Evolutionary conservation across 2,888 invertebrate species (phyloP), one percentile per base, ranked within the genome.

Genomic region (Sarcophaga carnaria): DNA sequence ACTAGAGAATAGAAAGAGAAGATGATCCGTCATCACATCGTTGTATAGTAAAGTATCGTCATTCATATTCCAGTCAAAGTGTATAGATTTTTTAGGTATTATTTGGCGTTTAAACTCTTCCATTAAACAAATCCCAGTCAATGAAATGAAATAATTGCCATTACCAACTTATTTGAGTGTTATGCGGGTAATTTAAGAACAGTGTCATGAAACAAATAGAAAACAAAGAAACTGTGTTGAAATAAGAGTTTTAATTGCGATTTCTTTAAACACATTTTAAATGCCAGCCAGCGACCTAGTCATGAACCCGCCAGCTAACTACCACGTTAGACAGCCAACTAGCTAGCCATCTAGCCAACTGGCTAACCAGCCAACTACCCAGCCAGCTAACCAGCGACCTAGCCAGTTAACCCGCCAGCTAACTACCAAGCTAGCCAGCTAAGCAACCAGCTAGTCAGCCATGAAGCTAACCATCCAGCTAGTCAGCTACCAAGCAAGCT

Each of bases 21-120:
- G 83, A 83, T 83, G 83, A 79, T 69, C 83, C 79, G 83, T 83
- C 79, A 75, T 70, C 72, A 37, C 2, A 83, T 83, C 4, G 37
- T 37, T 2, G 37, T 37, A 37, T 37, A 10, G 25, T 67, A 25
- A 66, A 66, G 10, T 25, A 64, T 64, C 59, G n/a, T 17, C 59
- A 45, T 70, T n/a, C 69, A 71, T 77, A 27, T 37, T 77, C 64
- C 59, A 76, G 76, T 82, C 76, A 81, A 76, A 63, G 54, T 63
- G 54, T 54, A 82, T 76, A 49, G 69, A 81, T 74, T 79, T 74
- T 79, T 75, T n/a, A 63, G 47, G 3, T 54, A 74, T 72, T 70
- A 66, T 79, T 79, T 80, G 60, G 69, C 82, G 66, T 37, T 83
- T 63, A 37, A 83, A 74, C 37, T 37, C 37, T 37, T 62, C 78